Conservation (phyloP, 2,888 invertebrate genomes). For the Apamea crenata region DNA sequence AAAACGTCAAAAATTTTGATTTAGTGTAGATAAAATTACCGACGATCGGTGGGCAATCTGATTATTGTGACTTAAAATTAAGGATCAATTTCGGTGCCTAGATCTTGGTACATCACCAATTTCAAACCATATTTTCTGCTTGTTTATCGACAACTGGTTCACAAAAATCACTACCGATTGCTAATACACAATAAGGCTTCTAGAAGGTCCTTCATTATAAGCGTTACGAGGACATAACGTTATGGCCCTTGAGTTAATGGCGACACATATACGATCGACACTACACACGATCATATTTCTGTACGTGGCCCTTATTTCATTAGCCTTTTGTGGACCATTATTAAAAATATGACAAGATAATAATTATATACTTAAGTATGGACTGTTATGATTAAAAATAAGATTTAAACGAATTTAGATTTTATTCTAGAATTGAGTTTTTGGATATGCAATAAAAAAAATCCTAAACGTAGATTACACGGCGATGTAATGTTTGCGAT, state of each 20-base stretch:
- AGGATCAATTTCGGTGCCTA: neutral
- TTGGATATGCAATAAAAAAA: too few relatives aligned
- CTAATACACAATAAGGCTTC: constrained; percentile 18
- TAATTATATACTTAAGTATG: neutral
- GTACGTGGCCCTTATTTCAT: constrained; percentile 33
- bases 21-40: too few relatives aligned
- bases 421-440: neutral
- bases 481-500: neutral
- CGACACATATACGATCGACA: constrained; percentile 33
- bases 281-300: constrained; percentile 29
- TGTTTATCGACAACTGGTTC: neutral
- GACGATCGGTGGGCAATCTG: too few relatives aligned
- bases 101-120: neutral
- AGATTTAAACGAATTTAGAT: neutral
- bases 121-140: neutral
- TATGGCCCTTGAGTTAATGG: constrained; percentile 58
- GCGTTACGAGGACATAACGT: constrained; percentile 53
- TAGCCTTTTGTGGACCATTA: constrained; percentile 23
- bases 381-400: neutral
- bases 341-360: constrained; percentile 3
- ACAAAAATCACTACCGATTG: constrained; percentile 21
- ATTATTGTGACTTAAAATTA: too few relatives aligned
- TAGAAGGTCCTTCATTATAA: constrained; percentile 47
- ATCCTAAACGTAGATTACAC: too few relatives aligned
- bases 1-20: neutral